Base-by-base conservation (phyloP, 2,113 vertebrate genomes). In the Ameiurus melas region DNA sequence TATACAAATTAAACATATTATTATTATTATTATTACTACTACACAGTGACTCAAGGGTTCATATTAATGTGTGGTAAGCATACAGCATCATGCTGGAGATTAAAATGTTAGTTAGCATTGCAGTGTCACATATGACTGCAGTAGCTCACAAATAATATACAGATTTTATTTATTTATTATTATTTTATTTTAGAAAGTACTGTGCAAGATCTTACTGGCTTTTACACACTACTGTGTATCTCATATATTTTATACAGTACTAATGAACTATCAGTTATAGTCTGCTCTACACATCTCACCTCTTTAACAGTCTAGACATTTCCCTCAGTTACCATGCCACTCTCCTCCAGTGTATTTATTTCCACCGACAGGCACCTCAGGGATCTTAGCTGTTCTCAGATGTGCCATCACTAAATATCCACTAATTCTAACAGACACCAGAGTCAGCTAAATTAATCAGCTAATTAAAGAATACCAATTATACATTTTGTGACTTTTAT, bases 391-490 rank as follows among this genome's bases (percentile, higher is more conserved):
- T 80, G 78, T 92, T 90, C 89, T 87, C 89, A 87, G 85, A 91
- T 83, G 90, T 82, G 89, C 89, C 92, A 85, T 57, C 25, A 47
- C 87, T 79, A 90, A 43, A 88, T 80, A 88, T 89, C 86, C 90
- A 88, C 88, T 79, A 85, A 91, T 91, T 89, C 87, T 83, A 89
- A 91, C 89, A 91, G 91, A 89, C 91, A 75, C 77, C 86, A 87
- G 64, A 89, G 87, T 89, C 84, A 85, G 51, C 33, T 82, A 92
- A 90, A 92, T 93, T 90, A 93, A 93, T 92, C 92, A 93, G 93
- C 89, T 55, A 90, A 93, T 92, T 93, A 93, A 92, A 90, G 90
- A 92, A 85, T 71, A 58, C 85, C 91, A 93, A 92, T 93, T 92
- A 92, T 85, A 83, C 78, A 84, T 66, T 2, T 27, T 85, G 77